Evolutionary conservation across 2,888 invertebrate species (phyloP), one percentile per base, ranked within the genome.

Genomic region (Osmoderma eremita): DNA sequence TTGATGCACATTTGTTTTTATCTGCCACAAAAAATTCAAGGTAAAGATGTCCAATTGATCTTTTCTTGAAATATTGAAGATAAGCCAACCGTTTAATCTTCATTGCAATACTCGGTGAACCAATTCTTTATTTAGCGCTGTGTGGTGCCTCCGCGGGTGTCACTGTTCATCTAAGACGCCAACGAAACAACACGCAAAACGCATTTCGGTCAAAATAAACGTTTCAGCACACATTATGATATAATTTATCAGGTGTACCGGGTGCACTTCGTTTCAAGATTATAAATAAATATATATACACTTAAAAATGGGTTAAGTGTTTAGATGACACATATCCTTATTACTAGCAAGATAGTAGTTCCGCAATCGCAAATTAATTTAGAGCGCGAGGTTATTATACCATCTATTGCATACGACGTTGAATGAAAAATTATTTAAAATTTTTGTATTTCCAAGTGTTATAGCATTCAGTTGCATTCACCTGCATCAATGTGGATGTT

Each of bases 1-100:
- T n/a, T n/a, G n/a, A n/a, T n/a, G n/a, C n/a, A n/a, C n/a, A n/a
- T n/a, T n/a, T n/a, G n/a, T n/a, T n/a, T n/a, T n/a, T n/a, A n/a
- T n/a, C n/a, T n/a, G n/a, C n/a, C n/a, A n/a, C n/a, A n/a, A n/a
- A n/a, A n/a, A n/a, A n/a, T n/a, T n/a, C n/a, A n/a, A n/a, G n/a
- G n/a, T n/a, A n/a, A n/a, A n/a, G n/a, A n/a, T n/a, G n/a, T n/a
- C n/a, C 67, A 69, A 68, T 71, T 71, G 69, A 69, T 64, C 62
- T 68, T 66, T 67, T 63, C 68, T 71, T 71, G 64, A 69, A 64
- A 68, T 65, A 71, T 68, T 65, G 65, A 65, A 69, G 51, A 45
- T 64, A 68, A 67, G 62, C 66, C 69, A 71, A 71, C 65, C 67
- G 53, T 67, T 62, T 65, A 69, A 64, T 67, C 67, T 63, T 68